Evolutionary conservation across 2,888 invertebrate genomes (phyloP).

Genomic region (Ctena decussata): DNA sequence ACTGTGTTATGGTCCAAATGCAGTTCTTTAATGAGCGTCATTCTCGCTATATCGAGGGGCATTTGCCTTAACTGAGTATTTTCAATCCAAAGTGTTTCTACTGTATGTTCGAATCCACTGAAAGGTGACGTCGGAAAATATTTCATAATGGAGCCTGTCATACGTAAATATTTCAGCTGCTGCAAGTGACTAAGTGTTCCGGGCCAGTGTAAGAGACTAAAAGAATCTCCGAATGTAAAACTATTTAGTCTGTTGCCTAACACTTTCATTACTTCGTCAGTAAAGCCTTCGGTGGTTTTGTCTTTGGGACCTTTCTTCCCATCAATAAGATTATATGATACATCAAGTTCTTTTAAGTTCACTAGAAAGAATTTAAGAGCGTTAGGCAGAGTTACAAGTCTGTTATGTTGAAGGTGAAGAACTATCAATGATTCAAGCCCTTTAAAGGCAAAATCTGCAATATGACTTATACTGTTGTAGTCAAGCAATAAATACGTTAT

Average conservation of each 20-base stretch:
- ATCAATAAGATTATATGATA: conserved; percentile 37
- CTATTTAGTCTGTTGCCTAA: conserved; percentile 25
- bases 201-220: conserved; percentile 23
- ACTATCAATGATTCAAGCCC: conserved; percentile 29
- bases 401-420: conserved; percentile 42
- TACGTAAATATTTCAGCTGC: background rate
- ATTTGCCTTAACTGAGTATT: conserved; percentile 5
- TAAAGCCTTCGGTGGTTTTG: no score
- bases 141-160: conserved; percentile 7
- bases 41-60: background rate
- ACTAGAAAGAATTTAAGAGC: conserved; percentile 27
- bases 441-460: conserved; percentile 37
- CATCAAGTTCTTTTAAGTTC: conserved; percentile 5
- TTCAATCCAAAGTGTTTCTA: conserved; percentile 14
- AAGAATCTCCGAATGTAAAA: conserved; percentile 24
- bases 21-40: conserved; percentile 29
- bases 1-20: conserved; percentile 32
- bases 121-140: background rate
- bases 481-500: conserved; percentile 30
- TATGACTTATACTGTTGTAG: conserved; percentile 32
- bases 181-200: conserved; percentile 8
- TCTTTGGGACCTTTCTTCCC: background rate
- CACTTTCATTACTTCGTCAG: background rate
- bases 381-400: conserved; percentile 22
- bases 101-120: conserved; percentile 30